These are phyloP conservation scores for Metridium senile DNA, from an alignment of 92 coral and sea anemone genomes.

Conservation along the genomic window DNA sequence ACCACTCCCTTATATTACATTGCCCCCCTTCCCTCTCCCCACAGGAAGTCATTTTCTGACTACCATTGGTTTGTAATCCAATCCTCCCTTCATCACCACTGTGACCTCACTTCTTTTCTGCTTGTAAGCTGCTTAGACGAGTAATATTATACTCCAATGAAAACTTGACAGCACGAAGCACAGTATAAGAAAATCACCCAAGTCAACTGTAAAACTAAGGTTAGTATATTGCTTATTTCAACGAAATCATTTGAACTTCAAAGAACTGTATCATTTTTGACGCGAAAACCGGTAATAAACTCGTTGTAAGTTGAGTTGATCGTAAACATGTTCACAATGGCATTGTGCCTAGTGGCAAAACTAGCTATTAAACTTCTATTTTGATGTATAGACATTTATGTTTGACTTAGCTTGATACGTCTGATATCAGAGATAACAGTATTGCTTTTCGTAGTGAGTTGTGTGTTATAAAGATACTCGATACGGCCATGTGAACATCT, in stretches of 20 bases:
- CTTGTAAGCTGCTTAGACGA: slow-evolving; percentile 5
- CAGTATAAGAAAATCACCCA: not conserved
- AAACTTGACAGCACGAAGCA: not conserved
- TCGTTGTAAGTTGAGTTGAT: not conserved
- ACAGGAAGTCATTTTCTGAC: not conserved
- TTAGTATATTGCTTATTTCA: not conserved
- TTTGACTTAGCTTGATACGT: too few relatives aligned
- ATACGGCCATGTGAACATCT: too few relatives aligned
- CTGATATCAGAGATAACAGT: too few relatives aligned
- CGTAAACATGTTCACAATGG: not conserved
- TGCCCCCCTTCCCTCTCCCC: not conserved
- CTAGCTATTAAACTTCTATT: too few relatives aligned
- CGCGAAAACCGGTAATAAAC: not conserved
- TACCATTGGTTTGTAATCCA: not conserved
- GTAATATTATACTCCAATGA: not conserved
- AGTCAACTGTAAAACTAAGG: not conserved
- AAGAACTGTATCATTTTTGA: not conserved
- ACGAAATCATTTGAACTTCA: not conserved
- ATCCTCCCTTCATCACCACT: slow-evolving; percentile 1
- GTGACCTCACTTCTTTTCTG: not conserved
- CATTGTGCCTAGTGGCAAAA: too few relatives aligned
- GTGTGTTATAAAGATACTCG: too few relatives aligned
- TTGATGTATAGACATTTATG: too few relatives aligned
- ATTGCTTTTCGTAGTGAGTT: too few relatives aligned
- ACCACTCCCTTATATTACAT: too few relatives aligned